Evolutionary conservation across 2,888 invertebrate genomes (phyloP), one percentile per base, ranked within the genome.

Genomic region (Nymphalis polychloros): DNA sequence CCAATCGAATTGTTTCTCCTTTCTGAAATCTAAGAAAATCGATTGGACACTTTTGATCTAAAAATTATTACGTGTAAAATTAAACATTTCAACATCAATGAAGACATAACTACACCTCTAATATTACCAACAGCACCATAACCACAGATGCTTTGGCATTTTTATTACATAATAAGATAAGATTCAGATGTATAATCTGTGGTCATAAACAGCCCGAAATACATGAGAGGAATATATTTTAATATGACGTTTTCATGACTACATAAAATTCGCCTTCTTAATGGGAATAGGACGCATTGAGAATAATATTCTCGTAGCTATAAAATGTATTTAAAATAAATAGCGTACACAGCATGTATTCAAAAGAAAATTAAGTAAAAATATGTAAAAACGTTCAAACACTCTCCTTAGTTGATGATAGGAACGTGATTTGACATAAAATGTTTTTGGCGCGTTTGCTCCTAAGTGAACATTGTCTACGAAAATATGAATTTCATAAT

Each of bases 141-240:
- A 49, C 55, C 55, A 60, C 77, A 74, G 75, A 76, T 78, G 63
- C 52, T 63, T 70, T 55, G 49, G 83, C 77, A 84, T 86, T 89
- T 87, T 88, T 87, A 87, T 85, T 82, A 80, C 79, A 82, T 82
- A 83, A 85, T 87, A 86, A 86, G 83, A 79, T 63, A 80, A 80
- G 85, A 86, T 87, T 84, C 81, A 80, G 83, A 82, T 81, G 84
- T 83, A 86, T 88, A 86, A 87, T 88, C 84, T 84, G 73, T 76
- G 81, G 80, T 82, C 80, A 80, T 85, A 84, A 86, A 86, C 81
- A 82, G 82, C 80, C 78, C 74, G 74, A 78, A 77, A 77, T 82
- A 83, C 81, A 85, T 75, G 81, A 80, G 77, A 72, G 78, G 84
- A 83, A 85, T 84, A 79, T 82, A 50, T 50, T 50, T 81, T 81